Evolutionary conservation across 2,113 vertebrate species (phyloP).

Genomic region (Pithys albifrons): DNA sequence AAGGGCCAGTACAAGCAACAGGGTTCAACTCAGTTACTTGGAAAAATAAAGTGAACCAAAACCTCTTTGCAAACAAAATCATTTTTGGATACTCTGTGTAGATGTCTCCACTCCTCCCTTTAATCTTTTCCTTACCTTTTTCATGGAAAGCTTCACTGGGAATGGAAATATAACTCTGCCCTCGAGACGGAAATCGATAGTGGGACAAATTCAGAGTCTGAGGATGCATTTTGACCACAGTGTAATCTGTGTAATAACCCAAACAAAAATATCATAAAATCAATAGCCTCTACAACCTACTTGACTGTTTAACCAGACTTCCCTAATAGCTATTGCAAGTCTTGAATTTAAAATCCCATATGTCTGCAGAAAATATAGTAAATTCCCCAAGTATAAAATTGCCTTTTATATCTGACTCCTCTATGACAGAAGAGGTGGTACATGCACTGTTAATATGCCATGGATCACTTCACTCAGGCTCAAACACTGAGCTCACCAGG

Average conservation of each 20-base stretch:
- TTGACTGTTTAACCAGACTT: not conserved
- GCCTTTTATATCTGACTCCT: not conserved
- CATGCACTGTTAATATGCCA: accelerated
- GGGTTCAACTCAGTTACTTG: not conserved
- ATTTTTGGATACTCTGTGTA: not conserved
- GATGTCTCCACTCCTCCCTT: not conserved
- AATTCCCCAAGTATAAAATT: not conserved
- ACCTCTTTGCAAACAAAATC: not conserved
- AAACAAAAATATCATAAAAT: not conserved
- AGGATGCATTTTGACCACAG: conserved; percentile 82
- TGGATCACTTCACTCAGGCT: not conserved
- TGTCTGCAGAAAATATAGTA: not conserved
- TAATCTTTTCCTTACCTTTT: conserved; percentile 75
- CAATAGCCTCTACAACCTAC: not conserved
- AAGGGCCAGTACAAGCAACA: not conserved
- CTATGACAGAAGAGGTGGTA: not conserved
- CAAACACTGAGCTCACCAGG: not conserved
- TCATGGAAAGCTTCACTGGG: conserved; percentile 85
- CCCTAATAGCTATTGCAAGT: not conserved
- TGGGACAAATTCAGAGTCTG: conserved; percentile 75
- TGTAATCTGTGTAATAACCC: conserved; percentile 80
- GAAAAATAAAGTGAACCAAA: not conserved
- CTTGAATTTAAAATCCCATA: not conserved
- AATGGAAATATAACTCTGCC: conserved; percentile 89
- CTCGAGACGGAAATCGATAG: conserved; percentile 89